Evolutionary conservation across 2,797 vertebrate species (phyloP), one percentile per base, ranked within the genome.

Genomic region (Esox masquinongy): DNA sequence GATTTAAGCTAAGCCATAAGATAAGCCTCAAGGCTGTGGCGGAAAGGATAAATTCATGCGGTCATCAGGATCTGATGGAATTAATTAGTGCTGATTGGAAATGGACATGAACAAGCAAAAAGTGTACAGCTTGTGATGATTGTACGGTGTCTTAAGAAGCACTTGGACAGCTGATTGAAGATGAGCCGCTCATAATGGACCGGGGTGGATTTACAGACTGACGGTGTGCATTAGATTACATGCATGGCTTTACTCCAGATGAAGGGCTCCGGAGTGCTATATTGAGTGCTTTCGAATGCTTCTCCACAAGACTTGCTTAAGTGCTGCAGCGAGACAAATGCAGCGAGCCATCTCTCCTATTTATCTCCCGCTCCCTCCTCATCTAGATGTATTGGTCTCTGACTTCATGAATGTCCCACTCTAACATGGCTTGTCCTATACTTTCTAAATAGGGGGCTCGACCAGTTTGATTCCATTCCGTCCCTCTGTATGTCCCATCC

Each of bases 151-250:
- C 51, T 22, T 56, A 56, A 7, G 53, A n/a, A 56, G 9, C 53
- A n/a, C n/a, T 56, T 56, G n/a, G 7, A 56, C 19, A 56, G 53
- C n/a, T 59, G 53, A 59, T 59, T 59, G 53, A 59, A 59, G 53
- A 59, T 59, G n/a, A 59, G n/a, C n/a, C n/a, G 8, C 3, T n/a
- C 53, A 11, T 22, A 9, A 59, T 12, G 53, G 53, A 59, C 53
- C 1, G 3, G 7, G n/a, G 39, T 43, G 39, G 39, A 43, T 43
- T 43, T 43, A 43, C 39, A 43, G 5, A 59, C 53, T 3, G 51
- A 56, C 5, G n/a, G 51, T 56, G 53, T 24, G n/a, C n/a, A 8
- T 59, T 9, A 59, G 19, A 59, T 56, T 56, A 34, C 5, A 17
- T 67, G 64, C 34, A 31, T 67, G 64, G 26, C 66, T 68, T 31